phyloP scores from a whole-genome alignment of 2,797 vertebrate genomes.

The Syndactyla subalaris region DNA sequence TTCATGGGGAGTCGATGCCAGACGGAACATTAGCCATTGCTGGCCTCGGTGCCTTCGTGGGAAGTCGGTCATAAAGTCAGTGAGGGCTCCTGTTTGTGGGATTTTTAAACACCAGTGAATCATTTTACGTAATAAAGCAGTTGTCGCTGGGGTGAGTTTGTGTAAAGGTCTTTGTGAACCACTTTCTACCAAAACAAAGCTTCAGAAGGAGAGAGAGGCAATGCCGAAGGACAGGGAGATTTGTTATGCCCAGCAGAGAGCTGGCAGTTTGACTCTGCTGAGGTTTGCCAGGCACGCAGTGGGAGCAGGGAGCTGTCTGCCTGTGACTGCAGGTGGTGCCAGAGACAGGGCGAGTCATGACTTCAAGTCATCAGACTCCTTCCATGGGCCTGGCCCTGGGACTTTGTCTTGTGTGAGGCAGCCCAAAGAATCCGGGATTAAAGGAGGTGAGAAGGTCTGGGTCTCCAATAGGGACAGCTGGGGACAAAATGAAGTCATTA shows the following conservation, averaged over 20 bases:
- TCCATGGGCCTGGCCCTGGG: neutral
- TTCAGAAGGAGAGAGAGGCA: neutral
- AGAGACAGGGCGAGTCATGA: fast-evolving
- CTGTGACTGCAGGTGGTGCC: fast-evolving
- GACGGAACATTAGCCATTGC: conserved; percentile 57
- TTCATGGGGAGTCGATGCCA: conserved; percentile 45
- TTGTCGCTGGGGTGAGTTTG: neutral
- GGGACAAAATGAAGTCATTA: neutral
- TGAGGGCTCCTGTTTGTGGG: conserved; percentile 44
- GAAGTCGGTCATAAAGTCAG: conserved; percentile 48
- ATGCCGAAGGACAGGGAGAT: neutral
- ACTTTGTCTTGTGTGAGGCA: fast-evolving
- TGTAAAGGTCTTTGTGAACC: neutral
- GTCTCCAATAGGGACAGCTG: neutral
- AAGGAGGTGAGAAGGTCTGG: neutral
- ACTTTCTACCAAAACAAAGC: neutral
- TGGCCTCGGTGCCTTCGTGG: conserved; percentile 36
- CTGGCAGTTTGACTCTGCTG: neutral
- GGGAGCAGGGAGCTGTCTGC: neutral
- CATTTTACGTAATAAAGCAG: neutral
- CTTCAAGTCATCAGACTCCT: neutral
- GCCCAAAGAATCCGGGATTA: neutral
- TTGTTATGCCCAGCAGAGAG: neutral
- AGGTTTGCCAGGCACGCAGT: neutral
- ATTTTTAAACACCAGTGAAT: conserved; percentile 63